Conservation (phyloP, 2,113 vertebrate species). For the Tachysurus vachellii region DNA sequence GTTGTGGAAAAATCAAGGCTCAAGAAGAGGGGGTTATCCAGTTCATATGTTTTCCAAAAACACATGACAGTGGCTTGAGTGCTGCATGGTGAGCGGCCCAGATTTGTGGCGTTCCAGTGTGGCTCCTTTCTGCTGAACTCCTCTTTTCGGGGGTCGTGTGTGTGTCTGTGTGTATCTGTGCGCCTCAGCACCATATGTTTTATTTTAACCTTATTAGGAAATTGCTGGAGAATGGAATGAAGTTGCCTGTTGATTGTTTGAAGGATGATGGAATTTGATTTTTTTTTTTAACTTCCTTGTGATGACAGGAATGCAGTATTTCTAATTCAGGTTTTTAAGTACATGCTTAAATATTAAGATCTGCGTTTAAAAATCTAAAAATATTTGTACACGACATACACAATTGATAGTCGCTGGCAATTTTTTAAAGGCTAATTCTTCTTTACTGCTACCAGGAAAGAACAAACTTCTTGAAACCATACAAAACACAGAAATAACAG, state of each 20-base stretch:
- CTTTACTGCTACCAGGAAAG: not conserved
- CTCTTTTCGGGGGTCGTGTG: not conserved
- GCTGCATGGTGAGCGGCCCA: conserved; percentile 23
- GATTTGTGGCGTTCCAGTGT: conserved; percentile 31
- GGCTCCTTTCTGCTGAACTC: conserved; percentile 36
- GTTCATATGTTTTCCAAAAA: conserved; percentile 47
- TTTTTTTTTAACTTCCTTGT: conserved; percentile 15
- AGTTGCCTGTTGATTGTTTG: conserved; percentile 24
- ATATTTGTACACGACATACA: too few species aligned
- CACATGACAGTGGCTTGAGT: conserved; percentile 47
- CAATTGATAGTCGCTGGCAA: conserved; percentile 30
- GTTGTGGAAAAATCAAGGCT: conserved; percentile 40
- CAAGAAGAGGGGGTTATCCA: not conserved
- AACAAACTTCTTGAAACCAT: conserved; percentile 44
- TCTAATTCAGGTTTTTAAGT: not conserved
- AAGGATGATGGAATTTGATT: conserved; percentile 39
- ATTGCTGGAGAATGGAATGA: conserved; percentile 33
- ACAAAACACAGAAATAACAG: conserved; percentile 36
- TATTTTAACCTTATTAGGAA: conserved; percentile 59
- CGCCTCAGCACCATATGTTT: conserved; percentile 48
- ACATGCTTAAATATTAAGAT: not conserved
- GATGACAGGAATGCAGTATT: conserved; percentile 17
- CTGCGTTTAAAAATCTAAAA: not conserved
- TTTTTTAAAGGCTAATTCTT: not conserved
- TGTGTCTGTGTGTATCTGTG: conserved; percentile 1